Percentiles rank a stretch among this genome's conserved stretches.
Evolutionary conservation across 2,797 vertebrate species (phyloP).

Genomic region (Xenops minutus): DNA sequence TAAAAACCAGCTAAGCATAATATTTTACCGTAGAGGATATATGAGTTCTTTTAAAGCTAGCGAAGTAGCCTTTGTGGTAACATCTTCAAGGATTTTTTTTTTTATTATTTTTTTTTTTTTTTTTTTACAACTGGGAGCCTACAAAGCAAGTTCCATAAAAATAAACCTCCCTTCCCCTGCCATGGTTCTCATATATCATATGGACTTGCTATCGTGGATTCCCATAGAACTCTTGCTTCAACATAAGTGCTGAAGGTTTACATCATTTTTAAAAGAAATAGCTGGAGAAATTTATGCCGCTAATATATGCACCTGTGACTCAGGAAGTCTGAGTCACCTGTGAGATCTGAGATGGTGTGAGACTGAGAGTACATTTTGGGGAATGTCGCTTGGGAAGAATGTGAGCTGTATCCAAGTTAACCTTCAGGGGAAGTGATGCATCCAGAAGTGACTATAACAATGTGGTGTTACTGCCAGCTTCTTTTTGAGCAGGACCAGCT

Average conservation of each 20-base stretch:
- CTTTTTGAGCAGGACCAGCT: not conserved
- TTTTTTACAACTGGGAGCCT: not conserved
- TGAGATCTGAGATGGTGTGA: not conserved
- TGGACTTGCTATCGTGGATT: not conserved
- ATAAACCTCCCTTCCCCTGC: not conserved
- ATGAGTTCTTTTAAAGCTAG: not conserved
- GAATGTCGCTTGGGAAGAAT: rapidly evolving
- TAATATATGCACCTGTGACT: not conserved
- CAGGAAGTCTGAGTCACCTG: not conserved
- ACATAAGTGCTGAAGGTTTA: not conserved
- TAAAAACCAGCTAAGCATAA: not conserved
- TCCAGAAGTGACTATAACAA: not conserved
- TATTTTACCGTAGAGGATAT: not conserved
- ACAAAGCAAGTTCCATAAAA: not conserved
- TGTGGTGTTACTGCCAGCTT: rapidly evolving
- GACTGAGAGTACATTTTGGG: not conserved
- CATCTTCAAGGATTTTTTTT: not conserved
- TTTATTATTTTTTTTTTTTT: not conserved
- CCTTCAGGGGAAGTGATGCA: not conserved
- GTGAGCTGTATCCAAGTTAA: rapidly evolving
- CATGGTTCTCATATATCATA: not conserved
- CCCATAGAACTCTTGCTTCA: not conserved
- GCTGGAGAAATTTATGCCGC: not conserved
- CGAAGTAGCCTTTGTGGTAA: not conserved
- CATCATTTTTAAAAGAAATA: not conserved